Evolutionary conservation across 2,113 vertebrate genomes (phyloP), one percentile per base, ranked within the genome.

Genomic region (Nestor notabilis): DNA sequence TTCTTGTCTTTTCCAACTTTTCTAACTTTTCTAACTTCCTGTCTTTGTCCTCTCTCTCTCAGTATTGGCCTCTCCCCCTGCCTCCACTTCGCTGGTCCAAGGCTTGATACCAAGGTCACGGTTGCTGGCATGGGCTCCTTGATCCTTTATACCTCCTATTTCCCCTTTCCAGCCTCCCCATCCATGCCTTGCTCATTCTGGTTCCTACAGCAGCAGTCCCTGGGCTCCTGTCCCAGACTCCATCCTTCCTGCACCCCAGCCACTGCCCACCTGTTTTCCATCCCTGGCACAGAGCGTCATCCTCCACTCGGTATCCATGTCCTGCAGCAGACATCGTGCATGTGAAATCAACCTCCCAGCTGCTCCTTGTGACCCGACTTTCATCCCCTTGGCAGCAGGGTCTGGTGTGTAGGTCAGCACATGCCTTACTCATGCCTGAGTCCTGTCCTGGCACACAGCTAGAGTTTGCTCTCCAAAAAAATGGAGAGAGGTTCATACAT

Each of bases 391-490:
- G 39, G 35, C 17, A 76, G 39, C 23, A 23, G 19, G 25, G 52
- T n/a, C 19, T 25, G 47, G 18, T n/a, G 25, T 3, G 1, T 7
- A 31, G 14, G 23, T 47, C 0, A 0, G 11, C 29, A 65, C 3
- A 0, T 60, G 29, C 65, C 55, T 70, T 55, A 20, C 49, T 74
- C 4, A 4, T 82, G 49, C 39, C 43, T 2, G 1, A 56, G 41
- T 75, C 37, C 75, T 6, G 1, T 29, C 23, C 27, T 35, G 21
- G 44, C 17, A 39, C 53, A 29, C 35, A 70, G 37, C 50, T 75
- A 49, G 4, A 75, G 44, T 33, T 44, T 53, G 24, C n/a, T 58
- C 47, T 79, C 56, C 56, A 17, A 5, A 70, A 58, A 43, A 20
- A 10, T 6, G 61, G 31, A 44, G 50, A 33, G 80, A 21, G 16